phyloP scores from a whole-genome alignment of 2,888 invertebrate species.

The Megaustenia siamemsis region DNA sequence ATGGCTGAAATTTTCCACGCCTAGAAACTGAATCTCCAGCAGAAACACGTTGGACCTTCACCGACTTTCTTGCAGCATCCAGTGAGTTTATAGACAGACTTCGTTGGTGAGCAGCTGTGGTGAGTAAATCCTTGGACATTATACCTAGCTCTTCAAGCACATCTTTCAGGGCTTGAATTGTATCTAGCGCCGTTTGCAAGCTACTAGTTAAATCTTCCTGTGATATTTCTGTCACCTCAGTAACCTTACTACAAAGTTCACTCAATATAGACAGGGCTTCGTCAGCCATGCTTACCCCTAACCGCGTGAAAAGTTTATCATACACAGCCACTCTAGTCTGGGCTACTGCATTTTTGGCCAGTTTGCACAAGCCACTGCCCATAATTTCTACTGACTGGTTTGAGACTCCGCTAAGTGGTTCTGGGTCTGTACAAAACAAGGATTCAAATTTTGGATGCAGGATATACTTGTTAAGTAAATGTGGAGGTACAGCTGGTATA shows the following conservation, averaged over 20 bases:
- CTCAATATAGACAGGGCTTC: slow-evolving; percentile 48
- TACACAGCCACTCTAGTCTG: slow-evolving; percentile 49
- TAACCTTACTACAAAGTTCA: slow-evolving; percentile 50
- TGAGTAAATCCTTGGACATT: slow-evolving; percentile 49
- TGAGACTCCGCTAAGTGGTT: not conserved
- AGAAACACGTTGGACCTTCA: not conserved
- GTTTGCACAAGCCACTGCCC: slow-evolving; percentile 39
- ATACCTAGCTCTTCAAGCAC: slow-evolving; percentile 52
- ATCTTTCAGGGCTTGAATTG: slow-evolving; percentile 54
- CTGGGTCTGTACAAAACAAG: slow-evolving; percentile 35
- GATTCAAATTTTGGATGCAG: slow-evolving; percentile 49
- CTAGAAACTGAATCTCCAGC: not conserved
- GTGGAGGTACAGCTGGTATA: slow-evolving; percentile 32
- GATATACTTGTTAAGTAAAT: slow-evolving; percentile 27
- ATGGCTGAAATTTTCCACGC: slow-evolving; percentile 44
- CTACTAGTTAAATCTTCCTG: slow-evolving; percentile 51
- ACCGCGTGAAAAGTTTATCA: slow-evolving; percentile 49
- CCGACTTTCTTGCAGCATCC: slow-evolving; percentile 26
- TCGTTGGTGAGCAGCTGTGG: slow-evolving; percentile 50
- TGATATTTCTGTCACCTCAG: slow-evolving; percentile 52
- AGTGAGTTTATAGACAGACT: slow-evolving; percentile 41
- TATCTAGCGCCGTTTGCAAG: slow-evolving; percentile 52
- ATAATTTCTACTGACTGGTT: slow-evolving; percentile 27
- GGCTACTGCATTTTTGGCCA: slow-evolving; percentile 46
- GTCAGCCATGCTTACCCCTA: slow-evolving; percentile 55